These are phyloP conservation scores for Platysternon megacephalum DNA, from an alignment of 2,113 vertebrate genomes.

Conservation along the genomic window DNA sequence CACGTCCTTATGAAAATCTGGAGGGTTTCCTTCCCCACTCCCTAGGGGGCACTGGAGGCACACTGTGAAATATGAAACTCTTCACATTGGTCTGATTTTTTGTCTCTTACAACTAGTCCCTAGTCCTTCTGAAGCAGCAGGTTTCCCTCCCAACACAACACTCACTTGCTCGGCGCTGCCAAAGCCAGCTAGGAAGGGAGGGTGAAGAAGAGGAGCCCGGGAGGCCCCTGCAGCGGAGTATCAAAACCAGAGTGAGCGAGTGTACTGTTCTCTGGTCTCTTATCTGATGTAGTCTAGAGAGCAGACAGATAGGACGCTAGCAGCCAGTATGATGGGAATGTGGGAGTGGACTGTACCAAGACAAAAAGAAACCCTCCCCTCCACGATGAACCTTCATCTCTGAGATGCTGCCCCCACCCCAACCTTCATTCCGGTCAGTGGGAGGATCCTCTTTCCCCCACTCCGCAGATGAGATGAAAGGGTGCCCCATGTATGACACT, in stretches of 20 bases:
- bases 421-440: slow-evolving; percentile 54
- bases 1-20: background rate
- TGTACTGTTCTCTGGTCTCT: slow-evolving; percentile 36
- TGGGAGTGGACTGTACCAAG: slow-evolving; percentile 37
- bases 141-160: background rate
- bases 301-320: slow-evolving; percentile 50
- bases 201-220: slow-evolving; percentile 1
- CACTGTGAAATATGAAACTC: slow-evolving; percentile 17
- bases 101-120: background rate
- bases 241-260: background rate
- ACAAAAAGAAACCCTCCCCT: slow-evolving; percentile 57
- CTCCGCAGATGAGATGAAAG: slow-evolving; percentile 69
- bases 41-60: background rate
- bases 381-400: slow-evolving; percentile 57
- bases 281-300: slow-evolving; percentile 67
- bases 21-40: background rate
- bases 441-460: slow-evolving; percentile 69
- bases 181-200: slow-evolving; percentile 19
- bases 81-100: background rate
- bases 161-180: background rate
- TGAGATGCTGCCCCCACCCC: slow-evolving; percentile 24
- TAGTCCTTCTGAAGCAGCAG: background rate
- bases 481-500: slow-evolving; percentile 75
- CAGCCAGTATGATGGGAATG: slow-evolving; percentile 49
- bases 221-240: slow-evolving; percentile 37